Evolutionary conservation across 2,888 invertebrate genomes (phyloP), one percentile per base, ranked within the genome.

Genomic region (Quadroppia sp.): DNA sequence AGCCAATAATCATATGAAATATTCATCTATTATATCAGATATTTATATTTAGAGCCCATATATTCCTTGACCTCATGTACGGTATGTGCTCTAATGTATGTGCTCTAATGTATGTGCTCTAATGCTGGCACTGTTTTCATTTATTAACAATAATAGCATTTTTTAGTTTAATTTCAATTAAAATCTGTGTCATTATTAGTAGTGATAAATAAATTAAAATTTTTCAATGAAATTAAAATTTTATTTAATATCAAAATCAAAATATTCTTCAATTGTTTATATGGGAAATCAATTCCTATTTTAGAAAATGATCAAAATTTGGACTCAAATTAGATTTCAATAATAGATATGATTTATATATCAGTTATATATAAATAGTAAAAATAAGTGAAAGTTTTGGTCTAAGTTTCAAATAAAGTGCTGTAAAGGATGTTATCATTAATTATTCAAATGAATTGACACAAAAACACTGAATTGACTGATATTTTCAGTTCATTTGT

Each of bases 401-500:
- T 28, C 23, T 28, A 28, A 20, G 28, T 28, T 15, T 13, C 28
- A 2, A 15, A 2, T 4, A 56, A 56, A 56, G 28, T 28, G 11
- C 15, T 56, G 28, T 15, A 53, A 53, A 53, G 53, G 23, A 53
- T 53, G 53, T 53, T 53, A 53, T 53, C 23, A 45, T 17, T 53
- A 53, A 23, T 53, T 23, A 50, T 4, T 25, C 36, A 36, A 7
- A 15, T 45, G 11, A 13, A 56, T 30, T 56, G 56, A 56, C 56
- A 56, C 30, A 56, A 28, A 56, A 56, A 56, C 56, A 56, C 20
- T 53, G 53, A 53, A 56, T 64, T 32, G 20, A 32, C 20, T 64
- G n/a, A 36, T 17, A 15, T 7, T 53, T 53, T 53, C 32, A 64
- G 61, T 64, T 64, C 61, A 64, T 64, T 32, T n/a, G 36, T 64